Evolutionary conservation across 2,888 invertebrate genomes (phyloP), one percentile per base, ranked within the genome.

Genomic region (Napeogenes inachia): DNA sequence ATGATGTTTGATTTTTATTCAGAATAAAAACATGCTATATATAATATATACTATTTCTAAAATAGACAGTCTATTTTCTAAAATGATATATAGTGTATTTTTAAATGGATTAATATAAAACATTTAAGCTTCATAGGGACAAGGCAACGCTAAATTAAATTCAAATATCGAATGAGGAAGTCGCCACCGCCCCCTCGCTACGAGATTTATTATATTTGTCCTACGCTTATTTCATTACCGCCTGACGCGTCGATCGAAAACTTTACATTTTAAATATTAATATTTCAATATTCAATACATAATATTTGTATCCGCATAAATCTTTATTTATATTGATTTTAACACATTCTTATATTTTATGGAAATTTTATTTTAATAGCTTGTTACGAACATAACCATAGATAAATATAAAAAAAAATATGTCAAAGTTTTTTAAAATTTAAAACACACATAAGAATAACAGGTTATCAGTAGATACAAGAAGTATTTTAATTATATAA

Each of bases 131-230:
- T 81, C 82, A 82, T 82, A 81, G 77, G 78, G 82, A 85, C 86
- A 84, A 82, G 81, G 79, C 74, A 83, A 81, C 75, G 87, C 82
- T 87, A 87, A 90, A 89, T 89, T 89, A 89, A 89, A 89, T 89
- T 90, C 89, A 89, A 90, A 89, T 89, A 89, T 89, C 89, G 89
- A 87, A 85, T 82, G 85, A 87, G 88, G 88, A 89, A 89, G 86
- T 87, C 82, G 77, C 83, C 80, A 77, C 77, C 80, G 81, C 86
- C 81, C 86, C 81, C 87, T 76, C 84, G 81, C 83, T 73, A 70
- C 70, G 81, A 88, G 91, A 91, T 91, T 91, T 91, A 91, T 91
- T 88, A 86, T 89, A 87, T 91, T 91, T 90, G 89, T 89, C 85
- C 85, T 87, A 81, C 84, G 89, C 85, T 90, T 89, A 88, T 90